These are phyloP conservation scores for Mythimna pallens DNA, from an alignment of 2,888 invertebrate genomes.

Conservation along the genomic window DNA sequence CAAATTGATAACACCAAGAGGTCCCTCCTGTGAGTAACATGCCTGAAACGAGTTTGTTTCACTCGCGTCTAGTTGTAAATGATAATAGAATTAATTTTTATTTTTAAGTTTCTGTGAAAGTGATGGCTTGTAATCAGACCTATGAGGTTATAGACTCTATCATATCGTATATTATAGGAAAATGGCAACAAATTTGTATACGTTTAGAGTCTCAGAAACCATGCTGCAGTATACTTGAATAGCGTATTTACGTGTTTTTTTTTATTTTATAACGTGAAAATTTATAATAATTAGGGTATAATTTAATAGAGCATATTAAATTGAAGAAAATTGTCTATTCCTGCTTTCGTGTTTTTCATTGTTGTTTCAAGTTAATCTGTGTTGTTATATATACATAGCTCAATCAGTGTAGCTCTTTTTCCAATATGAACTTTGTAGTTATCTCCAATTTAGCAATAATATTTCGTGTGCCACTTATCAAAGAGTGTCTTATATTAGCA, in stretches of 20 bases:
- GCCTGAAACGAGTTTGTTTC: conserved; percentile 48
- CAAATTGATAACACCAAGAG: conserved; percentile 51
- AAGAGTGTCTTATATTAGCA: conserved; percentile 48
- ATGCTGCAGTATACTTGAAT: conserved; percentile 27
- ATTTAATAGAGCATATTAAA: conserved; percentile 30
- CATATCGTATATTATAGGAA: conserved; percentile 59
- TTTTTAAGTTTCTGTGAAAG: conserved; percentile 56
- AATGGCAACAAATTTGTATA: conserved; percentile 50
- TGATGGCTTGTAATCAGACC: conserved; percentile 45
- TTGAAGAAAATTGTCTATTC: conserved; percentile 21
- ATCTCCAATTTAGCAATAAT: conserved; percentile 14
- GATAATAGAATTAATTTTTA: conserved; percentile 58
- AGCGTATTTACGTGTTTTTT: conserved; percentile 35
- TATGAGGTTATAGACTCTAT: conserved; percentile 58
- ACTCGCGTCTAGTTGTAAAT: conserved; percentile 59
- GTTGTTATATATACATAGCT: conserved; percentile 17
- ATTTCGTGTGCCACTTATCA: conserved; percentile 37
- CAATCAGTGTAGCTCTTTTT: conserved; percentile 29
- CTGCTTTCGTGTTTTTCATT: conserved; percentile 29
- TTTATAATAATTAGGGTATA: conserved; percentile 39
- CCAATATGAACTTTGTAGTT: conserved; percentile 23
- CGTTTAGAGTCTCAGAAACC: conserved; percentile 41
- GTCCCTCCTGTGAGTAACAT: conserved; percentile 48
- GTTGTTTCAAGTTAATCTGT: conserved; percentile 19
- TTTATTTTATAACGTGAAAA: conserved; percentile 31